Base-by-base conservation (phyloP, 92 coral and sea anemone genomes). In the Parazoanthus darwini region DNA sequence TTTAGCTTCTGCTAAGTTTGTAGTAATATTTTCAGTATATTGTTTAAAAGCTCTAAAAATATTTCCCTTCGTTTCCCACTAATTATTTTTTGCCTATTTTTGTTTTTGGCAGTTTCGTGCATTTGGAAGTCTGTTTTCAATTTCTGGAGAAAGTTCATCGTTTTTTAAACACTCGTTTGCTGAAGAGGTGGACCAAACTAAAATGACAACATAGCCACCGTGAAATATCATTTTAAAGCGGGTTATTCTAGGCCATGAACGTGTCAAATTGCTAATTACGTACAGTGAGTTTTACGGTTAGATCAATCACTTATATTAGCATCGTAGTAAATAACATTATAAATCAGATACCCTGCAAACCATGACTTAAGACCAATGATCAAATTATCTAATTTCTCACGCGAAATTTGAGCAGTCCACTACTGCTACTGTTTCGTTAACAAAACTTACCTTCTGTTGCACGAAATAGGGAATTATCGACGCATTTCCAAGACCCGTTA, bases 401-500 rank as follows among this genome's bases (percentile, higher is more conserved):
- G 59, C 59, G 14, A 54, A 54, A 18, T 54, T 54, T 54, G 4
- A 23, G 26, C 2, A 63, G 70, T 18, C 22, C 3, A 63, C 26
- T 22, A 22, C 3, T 63, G 59, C 14, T 54, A 54, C 16, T 4
- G 25, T 63, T 63, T 63, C 26, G 70, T 63, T 20, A 63, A 35
- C 13, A 23, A 38, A 82, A 15, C 87, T 13, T 84, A 84, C 87
- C 87, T 84, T 84, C 29, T 44, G 39, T 44, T 8, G 39, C 43
- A 44, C 87, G 87, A 72, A 84, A 71, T 44, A 84, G 25, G 3
- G 79, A 70, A 11, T 84, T 71, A 26, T 35, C 56, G 66, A 84
- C 43, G 48, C 87, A 84, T 16, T 29, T 46, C 66, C 51, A 84
- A 26, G 87, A n/a, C 0, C 66, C 18, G 58, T 84, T 84, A 5